Conservation (phyloP, 1,140 invertebrate genomes). For the Brachionus asplanchnoidis region DNA sequence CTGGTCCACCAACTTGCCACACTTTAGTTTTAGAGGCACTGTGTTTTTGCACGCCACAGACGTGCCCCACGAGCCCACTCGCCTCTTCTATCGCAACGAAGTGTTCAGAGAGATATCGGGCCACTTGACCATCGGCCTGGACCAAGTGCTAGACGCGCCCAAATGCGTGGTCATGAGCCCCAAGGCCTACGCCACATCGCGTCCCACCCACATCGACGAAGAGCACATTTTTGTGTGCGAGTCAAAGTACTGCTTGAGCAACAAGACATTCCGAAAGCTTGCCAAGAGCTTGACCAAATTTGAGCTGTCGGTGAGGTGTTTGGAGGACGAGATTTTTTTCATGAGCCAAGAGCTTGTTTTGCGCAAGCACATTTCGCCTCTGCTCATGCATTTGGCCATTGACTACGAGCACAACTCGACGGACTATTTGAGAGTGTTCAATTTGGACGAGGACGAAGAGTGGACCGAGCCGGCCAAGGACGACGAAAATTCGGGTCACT, state of each 20-base stretch:
- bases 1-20: slow-evolving; percentile 47
- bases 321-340: slow-evolving; percentile 16
- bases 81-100: slow-evolving; percentile 90
- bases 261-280: slow-evolving; percentile 20
- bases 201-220: not conserved
- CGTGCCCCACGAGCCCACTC: slow-evolving; percentile 66
- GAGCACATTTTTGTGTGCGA: not conserved
- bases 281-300: slow-evolving; percentile 4
- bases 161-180: not conserved
- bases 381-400: not conserved
- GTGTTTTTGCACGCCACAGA: slow-evolving; percentile 83
- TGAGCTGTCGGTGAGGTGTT: not conserved
- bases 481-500: not conserved
- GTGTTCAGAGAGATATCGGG: slow-evolving; percentile 62
- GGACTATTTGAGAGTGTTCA: not conserved
- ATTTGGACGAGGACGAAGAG: slow-evolving; percentile 27
- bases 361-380: not conserved
- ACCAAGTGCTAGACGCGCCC: not conserved
- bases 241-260: not conserved
- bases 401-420: not conserved
- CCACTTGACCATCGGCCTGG: not conserved
- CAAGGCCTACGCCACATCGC: not conserved
- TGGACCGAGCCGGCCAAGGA: not conserved
- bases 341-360: not conserved
- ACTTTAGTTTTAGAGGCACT: slow-evolving; percentile 84